phyloP scores from a whole-genome alignment of 2,888 invertebrate genomes.

The Masnerella sp. region DNA sequence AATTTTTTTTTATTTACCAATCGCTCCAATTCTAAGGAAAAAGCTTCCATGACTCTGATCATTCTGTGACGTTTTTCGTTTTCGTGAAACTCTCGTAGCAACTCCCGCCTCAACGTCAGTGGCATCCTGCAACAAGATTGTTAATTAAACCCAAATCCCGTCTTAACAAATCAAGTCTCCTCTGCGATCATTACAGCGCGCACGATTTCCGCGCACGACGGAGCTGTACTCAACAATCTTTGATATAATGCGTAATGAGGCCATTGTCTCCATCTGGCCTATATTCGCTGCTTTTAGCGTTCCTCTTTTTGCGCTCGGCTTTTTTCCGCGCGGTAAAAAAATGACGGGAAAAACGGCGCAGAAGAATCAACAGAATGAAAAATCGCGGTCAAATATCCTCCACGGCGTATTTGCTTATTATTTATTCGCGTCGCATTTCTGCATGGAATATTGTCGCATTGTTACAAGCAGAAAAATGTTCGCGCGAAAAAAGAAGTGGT shows the following conservation, averaged over 20 bases:
- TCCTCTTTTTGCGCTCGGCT: slow-evolving; percentile 6
- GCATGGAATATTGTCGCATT: slow-evolving; percentile 3
- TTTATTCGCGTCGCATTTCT: not conserved
- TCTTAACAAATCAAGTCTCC: too few relatives aligned
- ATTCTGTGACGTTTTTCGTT: slow-evolving; percentile 93
- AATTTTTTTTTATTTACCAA: slow-evolving; percentile 81
- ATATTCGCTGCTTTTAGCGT: slow-evolving; percentile 29
- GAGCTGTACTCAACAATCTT: slow-evolving; percentile 11
- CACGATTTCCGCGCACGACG: not conserved
- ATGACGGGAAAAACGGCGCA: not conserved
- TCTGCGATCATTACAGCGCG: too few relatives aligned
- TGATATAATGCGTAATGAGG: slow-evolving; percentile 34
- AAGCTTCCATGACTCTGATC: slow-evolving; percentile 95
- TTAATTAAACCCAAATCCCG: too few relatives aligned
- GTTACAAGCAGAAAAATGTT: not conserved
- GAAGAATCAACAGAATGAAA: slow-evolving; percentile 26
- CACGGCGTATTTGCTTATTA: slow-evolving; percentile 12
- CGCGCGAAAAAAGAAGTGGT: too few relatives aligned
- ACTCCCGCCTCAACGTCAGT: slow-evolving; percentile 84
- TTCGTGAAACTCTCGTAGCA: slow-evolving; percentile 83
- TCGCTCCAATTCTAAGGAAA: slow-evolving; percentile 94
- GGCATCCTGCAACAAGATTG: slow-evolving; percentile 80
- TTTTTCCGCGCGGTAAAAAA: slow-evolving; percentile 6
- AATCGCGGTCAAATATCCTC: slow-evolving; percentile 13
- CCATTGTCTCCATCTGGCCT: slow-evolving; percentile 39